Conservation (phyloP, 2,113 vertebrate genomes). For the Sorex fumeus region DNA sequence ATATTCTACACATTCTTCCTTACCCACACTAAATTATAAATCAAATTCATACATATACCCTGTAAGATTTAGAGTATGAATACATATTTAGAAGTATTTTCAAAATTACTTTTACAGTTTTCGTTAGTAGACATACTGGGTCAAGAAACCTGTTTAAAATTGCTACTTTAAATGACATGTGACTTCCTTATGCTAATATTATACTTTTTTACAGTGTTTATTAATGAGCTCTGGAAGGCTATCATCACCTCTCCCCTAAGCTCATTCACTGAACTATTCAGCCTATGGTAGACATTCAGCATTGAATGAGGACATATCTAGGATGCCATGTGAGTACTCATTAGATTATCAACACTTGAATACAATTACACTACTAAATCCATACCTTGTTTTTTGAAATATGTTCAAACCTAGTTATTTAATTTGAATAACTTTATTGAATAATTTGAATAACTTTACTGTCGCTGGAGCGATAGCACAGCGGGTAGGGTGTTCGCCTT, state of each 20-base stretch:
- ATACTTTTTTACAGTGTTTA: conserved; percentile 5
- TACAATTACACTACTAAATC: conserved; percentile 43
- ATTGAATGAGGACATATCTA: background rate
- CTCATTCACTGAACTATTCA: background rate
- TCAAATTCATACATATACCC: conserved; percentile 17
- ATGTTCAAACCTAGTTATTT: conserved; percentile 41
- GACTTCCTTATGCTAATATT: background rate
- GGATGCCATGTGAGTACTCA: conserved; percentile 7
- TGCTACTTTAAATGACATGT: conserved; percentile 21
- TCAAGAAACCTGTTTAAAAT: background rate
- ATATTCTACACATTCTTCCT: conserved; percentile 19
- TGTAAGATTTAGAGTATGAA: conserved; percentile 27
- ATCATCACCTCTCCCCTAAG: background rate
- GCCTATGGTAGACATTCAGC: background rate
- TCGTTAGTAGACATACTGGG: background rate
- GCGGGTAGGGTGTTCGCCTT: no score
- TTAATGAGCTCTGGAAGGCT: background rate
- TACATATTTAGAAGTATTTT: conserved; percentile 53
- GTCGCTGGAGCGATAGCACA: no score
- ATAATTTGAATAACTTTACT: no score
- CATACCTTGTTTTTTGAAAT: conserved; percentile 29
- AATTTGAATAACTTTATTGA: conserved; percentile 63
- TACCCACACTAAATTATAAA: conserved; percentile 37
- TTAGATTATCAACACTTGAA: background rate
- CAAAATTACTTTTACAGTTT: conserved; percentile 46